Evolutionary conservation across 2,888 invertebrate species (phyloP).

Genomic region (Spicauda simplicius): DNA sequence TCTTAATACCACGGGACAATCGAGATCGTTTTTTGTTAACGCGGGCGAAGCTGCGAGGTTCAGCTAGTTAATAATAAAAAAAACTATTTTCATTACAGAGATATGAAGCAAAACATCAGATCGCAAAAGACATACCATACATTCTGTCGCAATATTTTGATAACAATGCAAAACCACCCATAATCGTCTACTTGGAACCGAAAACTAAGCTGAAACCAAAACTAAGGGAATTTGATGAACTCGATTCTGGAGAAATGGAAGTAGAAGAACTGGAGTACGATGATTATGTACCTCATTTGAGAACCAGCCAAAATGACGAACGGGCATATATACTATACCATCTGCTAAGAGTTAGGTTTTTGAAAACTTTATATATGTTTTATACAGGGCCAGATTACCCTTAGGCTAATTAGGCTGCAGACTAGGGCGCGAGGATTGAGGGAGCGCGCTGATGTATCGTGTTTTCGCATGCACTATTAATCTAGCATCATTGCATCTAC

Average conservation of each 20-base stretch:
- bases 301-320: conserved; percentile 39
- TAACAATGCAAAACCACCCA: conserved; percentile 8
- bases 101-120: conserved; percentile 10
- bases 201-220: not conserved
- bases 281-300: conserved; percentile 1
- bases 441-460: too few species aligned
- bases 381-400: too few species aligned
- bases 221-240: not conserved
- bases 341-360: conserved; percentile 42
- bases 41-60: too few species aligned
- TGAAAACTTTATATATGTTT: too few species aligned
- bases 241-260: not conserved
- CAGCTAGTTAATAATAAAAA: too few species aligned
- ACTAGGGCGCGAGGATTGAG: too few species aligned
- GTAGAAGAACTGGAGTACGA: not conserved
- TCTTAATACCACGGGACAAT: too few species aligned
- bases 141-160: not conserved
- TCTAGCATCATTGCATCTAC: too few species aligned
- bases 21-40: too few species aligned
- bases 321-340: conserved; percentile 45
- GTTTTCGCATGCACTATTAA: too few species aligned
- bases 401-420: too few species aligned
- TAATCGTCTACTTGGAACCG: conserved; percentile 21
- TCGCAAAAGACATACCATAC: not conserved
- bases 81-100: conserved; percentile 9